phyloP scores from a whole-genome alignment of 2,797 vertebrate genomes.

The Masticophis lateralis region DNA sequence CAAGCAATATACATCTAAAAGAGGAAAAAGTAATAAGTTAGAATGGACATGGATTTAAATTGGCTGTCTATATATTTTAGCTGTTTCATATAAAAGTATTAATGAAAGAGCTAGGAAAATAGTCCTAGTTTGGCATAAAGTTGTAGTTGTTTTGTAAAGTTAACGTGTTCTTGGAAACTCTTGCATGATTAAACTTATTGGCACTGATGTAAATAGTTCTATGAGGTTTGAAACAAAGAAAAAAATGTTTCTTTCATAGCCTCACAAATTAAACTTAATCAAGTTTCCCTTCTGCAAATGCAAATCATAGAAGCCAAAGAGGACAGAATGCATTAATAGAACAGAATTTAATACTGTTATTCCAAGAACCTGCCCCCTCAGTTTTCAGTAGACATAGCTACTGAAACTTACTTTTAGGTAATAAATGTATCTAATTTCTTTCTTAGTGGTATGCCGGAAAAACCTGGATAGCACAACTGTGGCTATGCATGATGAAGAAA shows the following conservation, averaged over 20 bases:
- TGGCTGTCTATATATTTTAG: background rate
- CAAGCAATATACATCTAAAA: background rate
- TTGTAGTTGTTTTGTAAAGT: background rate
- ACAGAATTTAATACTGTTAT: slow-evolving; percentile 27
- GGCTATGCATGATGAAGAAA: slow-evolving; percentile 88
- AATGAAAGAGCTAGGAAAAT: background rate
- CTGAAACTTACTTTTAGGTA: slow-evolving; percentile 14
- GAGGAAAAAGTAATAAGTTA: background rate
- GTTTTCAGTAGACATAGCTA: slow-evolving; percentile 27
- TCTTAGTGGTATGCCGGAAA: slow-evolving; percentile 89
- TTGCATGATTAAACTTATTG: slow-evolving; percentile 21
- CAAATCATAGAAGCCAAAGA: slow-evolving; percentile 32
- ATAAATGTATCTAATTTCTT: background rate
- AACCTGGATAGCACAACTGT: slow-evolving; percentile 92
- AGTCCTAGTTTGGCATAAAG: background rate
- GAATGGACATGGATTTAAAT: background rate
- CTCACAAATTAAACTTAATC: slow-evolving; percentile 42
- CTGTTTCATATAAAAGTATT: background rate
- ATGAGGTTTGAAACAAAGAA: slow-evolving; percentile 14
- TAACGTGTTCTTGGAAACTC: background rate
- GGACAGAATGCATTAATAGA: background rate
- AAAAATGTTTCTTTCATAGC: slow-evolving; percentile 45
- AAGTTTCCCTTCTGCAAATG: slow-evolving; percentile 54
- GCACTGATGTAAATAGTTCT: background rate
- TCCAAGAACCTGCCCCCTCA: background rate